A percentile compares a stretch with the other conserved stretches of the same genome.
These are phyloP conservation scores for Cydia splendana DNA, from an alignment of 1,140 invertebrate species.

Conservation along the genomic window DNA sequence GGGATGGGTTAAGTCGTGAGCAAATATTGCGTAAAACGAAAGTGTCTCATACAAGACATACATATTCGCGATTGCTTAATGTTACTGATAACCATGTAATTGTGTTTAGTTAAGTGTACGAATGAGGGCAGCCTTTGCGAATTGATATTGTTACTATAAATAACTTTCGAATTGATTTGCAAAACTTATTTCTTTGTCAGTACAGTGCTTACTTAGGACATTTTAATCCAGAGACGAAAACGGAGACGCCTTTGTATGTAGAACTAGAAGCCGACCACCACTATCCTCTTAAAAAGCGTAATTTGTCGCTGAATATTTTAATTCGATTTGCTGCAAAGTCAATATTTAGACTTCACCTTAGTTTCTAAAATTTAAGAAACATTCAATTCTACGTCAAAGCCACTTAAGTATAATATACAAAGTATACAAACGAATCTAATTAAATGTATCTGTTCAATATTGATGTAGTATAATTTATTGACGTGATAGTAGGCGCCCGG, in stretches of 20 bases:
- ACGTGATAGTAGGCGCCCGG: conserved; percentile 34
- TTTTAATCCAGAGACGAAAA: too few relatives aligned
- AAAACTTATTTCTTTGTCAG: not conserved
- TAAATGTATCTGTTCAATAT: conserved; percentile 5
- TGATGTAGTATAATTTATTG: conserved; percentile 12
- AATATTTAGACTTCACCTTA: too few relatives aligned
- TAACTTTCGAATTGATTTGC: not conserved
- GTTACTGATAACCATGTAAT: conserved; percentile 28
- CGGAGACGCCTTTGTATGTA: too few relatives aligned
- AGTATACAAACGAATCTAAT: not conserved
- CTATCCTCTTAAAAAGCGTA: too few relatives aligned
- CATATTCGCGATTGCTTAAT: conserved; percentile 11
- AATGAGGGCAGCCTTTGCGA: not conserved
- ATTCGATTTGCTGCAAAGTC: too few relatives aligned
- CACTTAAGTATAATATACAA: not conserved
- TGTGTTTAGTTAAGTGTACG: conserved; percentile 18
- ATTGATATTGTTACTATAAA: not conserved
- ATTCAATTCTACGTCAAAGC: not conserved
- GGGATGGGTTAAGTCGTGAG: conserved; percentile 16
- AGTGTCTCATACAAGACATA: conserved; percentile 16
- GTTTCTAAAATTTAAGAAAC: too few relatives aligned
- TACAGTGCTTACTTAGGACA: too few relatives aligned
- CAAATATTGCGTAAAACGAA: conserved; percentile 26
- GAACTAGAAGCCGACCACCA: too few relatives aligned
- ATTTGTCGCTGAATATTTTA: too few relatives aligned